Evolutionary conservation across 2,113 vertebrate genomes (phyloP), one percentile per base, ranked within the genome.

Genomic region (Phyllopteryx taeniolatus): DNA sequence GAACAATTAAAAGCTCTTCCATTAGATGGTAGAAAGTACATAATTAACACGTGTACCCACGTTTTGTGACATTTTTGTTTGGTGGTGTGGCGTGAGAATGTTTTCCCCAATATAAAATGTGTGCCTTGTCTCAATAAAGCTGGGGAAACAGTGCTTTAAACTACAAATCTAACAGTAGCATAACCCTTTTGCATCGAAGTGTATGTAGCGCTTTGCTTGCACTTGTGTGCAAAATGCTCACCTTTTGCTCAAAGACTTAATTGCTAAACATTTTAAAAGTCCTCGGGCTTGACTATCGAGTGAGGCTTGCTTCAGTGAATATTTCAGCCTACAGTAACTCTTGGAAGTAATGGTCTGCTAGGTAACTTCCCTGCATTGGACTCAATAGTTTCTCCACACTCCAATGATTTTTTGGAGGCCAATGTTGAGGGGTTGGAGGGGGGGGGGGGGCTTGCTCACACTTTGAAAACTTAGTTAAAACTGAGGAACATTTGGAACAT

Each of bases 261-360:
- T 86, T 79, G 83, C 78, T 67, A 79, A 87, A 80, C 79, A 81
- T 85, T 86, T 84, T 79, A 74, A 89, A 86, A 76, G 82, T 77
- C 82, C 85, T 68, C 13, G 9, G 85, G 85, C 72, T 27, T 43
- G 51, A 62, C 76, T 87, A 90, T 90, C 14, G 84, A 87, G 84
- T 86, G 56, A 14, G 83, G 56, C 68, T 77, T 78, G 89, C 86
- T 87, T 79, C 83, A 79, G 80, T 87, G 87, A 86, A 86, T 87
- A 79, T 87, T 88, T 81, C 83, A 86, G 86, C 85, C 90, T 89
- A 72, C 75, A 89, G 90, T 86, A 91, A 85, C 87, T 86, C 88
- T 88, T 85, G 88, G 75, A 88, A 88, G 89, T 87, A 86, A 87
- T 90, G 88, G 86, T 89, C 89, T 86, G 88, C 86, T 90, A 89